These are phyloP conservation scores for Leptopilina myrica DNA, from an alignment of 2,888 invertebrate species.

Conservation along the genomic window DNA sequence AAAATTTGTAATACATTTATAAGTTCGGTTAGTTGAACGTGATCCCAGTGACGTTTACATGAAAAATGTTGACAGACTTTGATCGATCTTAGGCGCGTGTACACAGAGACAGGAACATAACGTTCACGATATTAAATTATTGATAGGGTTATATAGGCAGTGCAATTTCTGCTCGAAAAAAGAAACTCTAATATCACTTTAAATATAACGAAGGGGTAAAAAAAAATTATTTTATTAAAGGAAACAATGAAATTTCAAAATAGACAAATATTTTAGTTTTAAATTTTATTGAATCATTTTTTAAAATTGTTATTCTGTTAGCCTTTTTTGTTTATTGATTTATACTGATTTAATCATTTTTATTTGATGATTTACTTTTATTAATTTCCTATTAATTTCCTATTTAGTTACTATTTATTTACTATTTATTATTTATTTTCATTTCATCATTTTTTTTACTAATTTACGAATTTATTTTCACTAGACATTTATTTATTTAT, in stretches of 20 bases:
- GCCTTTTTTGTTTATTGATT: too few species aligned
- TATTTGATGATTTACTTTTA: too few species aligned
- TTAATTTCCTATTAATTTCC: too few species aligned
- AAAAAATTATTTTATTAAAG: constrained; percentile 1
- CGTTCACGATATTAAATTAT: constrained; percentile 30
- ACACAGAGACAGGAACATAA: constrained; percentile 40
- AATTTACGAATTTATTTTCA: too few species aligned
- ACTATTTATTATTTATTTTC: too few species aligned
- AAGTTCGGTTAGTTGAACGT: constrained; percentile 37
- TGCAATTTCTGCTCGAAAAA: background rate
- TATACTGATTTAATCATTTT: too few species aligned
- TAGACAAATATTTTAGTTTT: too few species aligned
- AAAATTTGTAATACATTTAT: constrained; percentile 23
- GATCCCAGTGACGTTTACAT: constrained; percentile 51
- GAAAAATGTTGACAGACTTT: constrained; percentile 53
- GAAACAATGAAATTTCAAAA: background rate
- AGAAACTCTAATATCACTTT: background rate
- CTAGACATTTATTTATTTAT: too few species aligned
- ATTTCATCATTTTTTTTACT: too few species aligned
- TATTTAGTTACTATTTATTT: too few species aligned
- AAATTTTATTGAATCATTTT: background rate
- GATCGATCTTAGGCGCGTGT: constrained; percentile 53
- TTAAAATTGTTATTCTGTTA: too few species aligned
- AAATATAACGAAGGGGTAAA: background rate
- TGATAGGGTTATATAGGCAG: constrained; percentile 10